Base-by-base conservation (phyloP, 2,797 vertebrate genomes). In the Philypnodon macrostomus region DNA sequence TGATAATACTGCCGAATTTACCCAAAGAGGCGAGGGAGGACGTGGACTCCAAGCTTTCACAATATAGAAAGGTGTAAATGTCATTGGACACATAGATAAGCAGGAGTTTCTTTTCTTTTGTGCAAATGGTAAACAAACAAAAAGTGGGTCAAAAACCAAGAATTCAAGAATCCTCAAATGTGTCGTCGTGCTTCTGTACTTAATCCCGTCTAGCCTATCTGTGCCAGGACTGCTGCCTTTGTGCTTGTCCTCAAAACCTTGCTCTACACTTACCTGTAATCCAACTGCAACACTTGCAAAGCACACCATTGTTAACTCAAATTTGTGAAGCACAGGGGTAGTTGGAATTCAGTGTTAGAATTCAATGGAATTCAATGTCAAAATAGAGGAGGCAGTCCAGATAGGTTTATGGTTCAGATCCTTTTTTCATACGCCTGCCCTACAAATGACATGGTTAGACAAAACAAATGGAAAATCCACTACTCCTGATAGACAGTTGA, bases 251-350 rank as follows among this genome's bases (percentile, higher is more conserved):
- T 70, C 65, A 78, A 80, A 35, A 65, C 63, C 61, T 67, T 45
- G 56, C 31, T 65, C 23, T 55, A 40, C 16, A 46, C 56, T 53
- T 56, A 38, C 41, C 55, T 38, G 41, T 51, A 61, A 67, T 70
- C 70, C 67, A 68, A 67, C 61, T 66, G 73, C 55, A 66, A 80
- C 55, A 73, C 61, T 77, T 68, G 57, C 62, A 61, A 87, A 85
- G 74, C 78, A 78, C 72, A 81, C 65, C 35, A 66, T 60, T 72
- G 70, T 66, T 74, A 74, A 34, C 45, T 36, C 31, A 61, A 51
- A 63, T 74, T 71, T 67, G 53, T 58, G 65, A 86, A 80, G 80
- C 80, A 81, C 78, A 83, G 75, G 57, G 10, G 55, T 41, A 69
- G 34, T 47, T 67, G 34, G 44, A 31, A 57, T 58, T 68, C 42